Evolutionary conservation across 2,888 invertebrate genomes (phyloP).

Genomic region (Ametastegia equiseti): DNA sequence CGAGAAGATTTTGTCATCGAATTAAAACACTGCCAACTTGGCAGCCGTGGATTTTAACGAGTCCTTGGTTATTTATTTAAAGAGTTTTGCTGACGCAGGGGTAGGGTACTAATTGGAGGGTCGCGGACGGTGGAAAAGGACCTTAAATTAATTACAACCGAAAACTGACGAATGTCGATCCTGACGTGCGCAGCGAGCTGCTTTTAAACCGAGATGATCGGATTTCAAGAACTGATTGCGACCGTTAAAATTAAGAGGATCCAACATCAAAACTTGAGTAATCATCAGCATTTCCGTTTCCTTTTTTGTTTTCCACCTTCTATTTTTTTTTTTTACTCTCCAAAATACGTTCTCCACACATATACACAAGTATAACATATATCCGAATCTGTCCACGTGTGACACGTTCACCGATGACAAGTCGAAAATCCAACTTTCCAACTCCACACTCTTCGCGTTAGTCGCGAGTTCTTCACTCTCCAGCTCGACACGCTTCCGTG

Average conservation of each 20-base stretch:
- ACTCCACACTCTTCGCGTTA: not conserved
- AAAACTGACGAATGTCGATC: slow-evolving; percentile 32
- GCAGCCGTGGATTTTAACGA: slow-evolving; percentile 24
- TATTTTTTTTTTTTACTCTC: too few species aligned
- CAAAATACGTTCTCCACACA: not conserved
- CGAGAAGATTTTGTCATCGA: slow-evolving; percentile 50
- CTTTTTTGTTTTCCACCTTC: not conserved
- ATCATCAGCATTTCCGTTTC: not conserved
- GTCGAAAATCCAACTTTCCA: not conserved
- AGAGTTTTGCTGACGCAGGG: slow-evolving; percentile 25
- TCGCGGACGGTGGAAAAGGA: not conserved
- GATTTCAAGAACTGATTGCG: slow-evolving; percentile 12
- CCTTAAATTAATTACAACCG: slow-evolving; percentile 32
- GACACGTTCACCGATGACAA: not conserved
- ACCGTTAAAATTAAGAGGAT: not conserved
- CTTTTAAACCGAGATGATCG: slow-evolving; percentile 19
- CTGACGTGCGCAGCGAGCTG: not conserved
- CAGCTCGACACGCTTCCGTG: not conserved
- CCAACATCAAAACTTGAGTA: not conserved
- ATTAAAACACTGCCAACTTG: slow-evolving; percentile 38
- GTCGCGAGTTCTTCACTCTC: not conserved
- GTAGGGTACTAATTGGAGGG: slow-evolving; percentile 26
- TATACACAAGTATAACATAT: too few species aligned
- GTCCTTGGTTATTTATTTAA: slow-evolving; percentile 42
- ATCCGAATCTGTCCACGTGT: too few species aligned